Evolutionary conservation across 2,113 vertebrate species (phyloP), one percentile per base, ranked within the genome.

Genomic region (cat (Felis catus)): DNA sequence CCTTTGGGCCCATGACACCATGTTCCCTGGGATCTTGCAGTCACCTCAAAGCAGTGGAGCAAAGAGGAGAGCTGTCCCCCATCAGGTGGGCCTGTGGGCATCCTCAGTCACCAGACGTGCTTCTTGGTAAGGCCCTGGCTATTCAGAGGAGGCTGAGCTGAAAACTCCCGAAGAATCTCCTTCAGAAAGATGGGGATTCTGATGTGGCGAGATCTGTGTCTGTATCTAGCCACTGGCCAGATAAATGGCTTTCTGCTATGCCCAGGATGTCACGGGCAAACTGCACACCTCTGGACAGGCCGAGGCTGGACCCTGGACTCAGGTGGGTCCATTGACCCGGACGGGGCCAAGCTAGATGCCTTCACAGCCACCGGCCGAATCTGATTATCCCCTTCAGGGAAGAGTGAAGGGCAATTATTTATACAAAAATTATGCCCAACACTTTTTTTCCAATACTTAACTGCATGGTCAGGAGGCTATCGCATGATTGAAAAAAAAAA

Each of bases 311-410:
- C 39, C 53, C 31, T 9, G 15, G 73, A 86, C 5, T 16, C 7
- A 10, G 33, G 5, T 1, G 41, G 51, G 39, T 5, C 51, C n/a
- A 76, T 27, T 11, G 1, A 21, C 3, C 45, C 0, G 0, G 63
- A 53, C 0, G 39, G 39, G 4, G 33, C 13, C 88, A 36, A 39
- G 71, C 51, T 41, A 45, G 7, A 41, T 70, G 16, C 61, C 58
- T 16, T 19, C 74, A 19, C 0, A 27, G 53, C 41, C 71, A 4
- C 31, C 11, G 8, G 48, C 8, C 80, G 23, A 41, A 45, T 63
- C 82, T 12, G 55, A 86, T 9, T 5, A 31, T 18, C 53, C 7
- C 36, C 66, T 33, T 8, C 3, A 33, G 51, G 23, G 27, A 93
- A 88, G 27, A 23, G 58, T 5, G 51, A 80, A n/a, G 18, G 45